phyloP scores from a whole-genome alignment of 2,797 vertebrate species.

The Cyprinodon diabolis region DNA sequence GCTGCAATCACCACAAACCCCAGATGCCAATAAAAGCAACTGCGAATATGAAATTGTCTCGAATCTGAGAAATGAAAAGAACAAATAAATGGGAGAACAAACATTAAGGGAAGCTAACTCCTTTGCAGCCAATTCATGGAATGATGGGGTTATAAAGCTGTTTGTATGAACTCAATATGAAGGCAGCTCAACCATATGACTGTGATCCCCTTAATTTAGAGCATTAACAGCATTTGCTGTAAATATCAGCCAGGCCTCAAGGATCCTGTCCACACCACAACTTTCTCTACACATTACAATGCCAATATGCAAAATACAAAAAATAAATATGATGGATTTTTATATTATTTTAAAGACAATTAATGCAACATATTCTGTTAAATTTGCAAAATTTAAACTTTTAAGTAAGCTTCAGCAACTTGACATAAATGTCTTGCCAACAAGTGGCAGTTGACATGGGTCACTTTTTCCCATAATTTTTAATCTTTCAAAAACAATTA shows the following conservation, averaged over 20 bases:
- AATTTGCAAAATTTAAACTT: neutral
- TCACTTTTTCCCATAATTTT: neutral
- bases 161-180: neutral
- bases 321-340: neutral
- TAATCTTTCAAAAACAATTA: neutral
- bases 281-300: no score
- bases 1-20: conserved; percentile 59
- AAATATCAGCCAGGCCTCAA: neutral
- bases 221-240: neutral
- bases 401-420: neutral
- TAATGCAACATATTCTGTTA: neutral
- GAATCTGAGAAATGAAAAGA: conserved; percentile 52
- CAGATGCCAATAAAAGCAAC: conserved; percentile 61
- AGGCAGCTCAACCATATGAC: conserved; percentile 12
- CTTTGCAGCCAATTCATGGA: conserved; percentile 26
- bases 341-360: neutral
- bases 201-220: conserved; percentile 22
- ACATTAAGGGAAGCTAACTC: conserved; percentile 41
- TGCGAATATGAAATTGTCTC: conserved; percentile 56
- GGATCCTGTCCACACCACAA: neutral
- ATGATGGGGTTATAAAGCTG: conserved; percentile 20
- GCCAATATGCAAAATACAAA: neutral
- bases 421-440: neutral
- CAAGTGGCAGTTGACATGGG: no score
- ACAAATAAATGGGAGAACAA: conserved; percentile 36